Conservation (phyloP, 2,888 invertebrate species). For the Stenchaetothrips biformis region DNA sequence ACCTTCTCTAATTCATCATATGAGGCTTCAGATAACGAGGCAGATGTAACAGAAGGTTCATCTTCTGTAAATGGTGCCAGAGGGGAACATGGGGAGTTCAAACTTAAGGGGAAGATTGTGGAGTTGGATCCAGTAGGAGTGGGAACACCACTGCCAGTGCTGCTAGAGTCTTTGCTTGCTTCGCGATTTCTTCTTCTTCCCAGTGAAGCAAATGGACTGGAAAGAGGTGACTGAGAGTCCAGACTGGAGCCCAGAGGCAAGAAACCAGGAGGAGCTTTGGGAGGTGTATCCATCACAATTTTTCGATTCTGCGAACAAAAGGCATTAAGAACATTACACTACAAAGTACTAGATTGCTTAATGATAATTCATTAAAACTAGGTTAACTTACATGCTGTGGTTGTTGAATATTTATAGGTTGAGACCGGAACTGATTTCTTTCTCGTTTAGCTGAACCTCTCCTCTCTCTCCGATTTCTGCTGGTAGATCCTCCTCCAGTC, state of each 20-base stretch:
- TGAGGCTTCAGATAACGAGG: too few species aligned
- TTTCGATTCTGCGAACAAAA: slow-evolving; percentile 42
- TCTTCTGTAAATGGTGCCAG: slow-evolving; percentile 38
- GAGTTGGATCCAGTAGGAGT: slow-evolving; percentile 58
- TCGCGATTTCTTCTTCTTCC: slow-evolving; percentile 43
- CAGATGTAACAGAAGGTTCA: too few species aligned
- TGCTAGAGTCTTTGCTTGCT: slow-evolving; percentile 44
- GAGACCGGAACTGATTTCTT: slow-evolving; percentile 49
- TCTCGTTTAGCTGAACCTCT: slow-evolving; percentile 44
- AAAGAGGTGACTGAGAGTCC: slow-evolving; percentile 46
- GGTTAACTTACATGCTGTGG: slow-evolving; percentile 41
- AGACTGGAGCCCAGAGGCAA: slow-evolving; percentile 45
- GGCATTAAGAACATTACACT: slow-evolving; percentile 36
- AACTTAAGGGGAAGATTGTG: slow-evolving; percentile 63
- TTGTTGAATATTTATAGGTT: slow-evolving; percentile 59
- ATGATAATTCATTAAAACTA: too few species aligned
- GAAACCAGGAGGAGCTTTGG: slow-evolving; percentile 46
- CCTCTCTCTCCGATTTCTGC: slow-evolving; percentile 41
- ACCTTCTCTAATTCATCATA: too few species aligned
- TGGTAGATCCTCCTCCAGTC: slow-evolving; percentile 43
- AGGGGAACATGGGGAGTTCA: slow-evolving; percentile 63
- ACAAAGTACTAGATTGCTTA: too few species aligned
- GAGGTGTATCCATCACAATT: slow-evolving; percentile 46
- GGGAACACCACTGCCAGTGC: slow-evolving; percentile 42
- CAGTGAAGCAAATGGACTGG: slow-evolving; percentile 49